phyloP scores from a whole-genome alignment of 1,140 invertebrate species.

The Augochlora pura region DNA sequence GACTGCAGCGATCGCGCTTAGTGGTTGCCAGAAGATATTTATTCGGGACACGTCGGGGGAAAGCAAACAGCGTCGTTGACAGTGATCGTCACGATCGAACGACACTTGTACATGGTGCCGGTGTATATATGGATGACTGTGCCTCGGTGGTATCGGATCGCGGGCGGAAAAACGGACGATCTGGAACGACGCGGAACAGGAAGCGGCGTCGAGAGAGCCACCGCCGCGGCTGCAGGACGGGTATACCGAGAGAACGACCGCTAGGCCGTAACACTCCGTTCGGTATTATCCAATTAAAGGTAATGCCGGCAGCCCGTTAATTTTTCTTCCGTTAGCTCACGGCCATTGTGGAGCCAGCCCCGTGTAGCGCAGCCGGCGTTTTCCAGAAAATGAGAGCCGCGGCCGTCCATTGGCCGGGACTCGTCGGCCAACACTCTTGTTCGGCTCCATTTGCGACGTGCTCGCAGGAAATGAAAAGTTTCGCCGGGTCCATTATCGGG shows the following conservation, averaged over 20 bases:
- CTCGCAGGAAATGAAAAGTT: conserved; percentile 16
- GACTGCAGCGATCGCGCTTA: too few species aligned
- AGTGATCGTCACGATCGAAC: conserved; percentile 36
- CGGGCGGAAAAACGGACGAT: conserved; percentile 55
- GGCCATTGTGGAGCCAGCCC: conserved; percentile 3
- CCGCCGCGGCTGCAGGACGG: conserved; percentile 1
- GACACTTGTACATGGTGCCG: neutral
- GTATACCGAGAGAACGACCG: conserved; percentile 18
- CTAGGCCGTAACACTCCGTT: conserved; percentile 46
- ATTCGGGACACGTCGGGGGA: conserved; percentile 31
- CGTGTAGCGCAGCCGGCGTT: neutral
- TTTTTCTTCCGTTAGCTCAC: conserved; percentile 53
- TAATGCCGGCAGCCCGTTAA: conserved; percentile 32
- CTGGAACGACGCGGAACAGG: conserved; percentile 64
- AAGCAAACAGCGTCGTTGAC: conserved; percentile 41
- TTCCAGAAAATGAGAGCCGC: conserved; percentile 39
- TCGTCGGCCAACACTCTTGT: too few species aligned
- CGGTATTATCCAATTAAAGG: conserved; percentile 61
- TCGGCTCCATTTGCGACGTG: neutral
- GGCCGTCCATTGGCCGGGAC: neutral
- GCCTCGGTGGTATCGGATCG: conserved; percentile 30
- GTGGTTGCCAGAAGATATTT: neutral
- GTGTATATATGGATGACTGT: neutral
- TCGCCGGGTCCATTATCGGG: neutral
- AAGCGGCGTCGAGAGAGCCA: conserved; percentile 36